Evolutionary conservation across 2,113 vertebrate species (phyloP).

Genomic region (Corydoras sp.): DNA sequence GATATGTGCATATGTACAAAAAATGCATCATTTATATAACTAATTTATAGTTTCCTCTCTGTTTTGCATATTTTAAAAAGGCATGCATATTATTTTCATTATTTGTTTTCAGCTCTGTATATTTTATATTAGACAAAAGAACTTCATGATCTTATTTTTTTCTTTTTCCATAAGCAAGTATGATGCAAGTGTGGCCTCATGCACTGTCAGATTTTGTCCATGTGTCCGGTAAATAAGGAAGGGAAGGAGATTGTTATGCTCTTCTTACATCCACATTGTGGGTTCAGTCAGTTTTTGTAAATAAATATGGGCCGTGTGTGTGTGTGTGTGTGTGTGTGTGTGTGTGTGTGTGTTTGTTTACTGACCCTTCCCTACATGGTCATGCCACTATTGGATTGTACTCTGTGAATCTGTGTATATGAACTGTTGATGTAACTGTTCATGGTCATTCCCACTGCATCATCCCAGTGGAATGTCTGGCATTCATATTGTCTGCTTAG

Average conservation of each 20-base stretch:
- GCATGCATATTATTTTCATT: too few relatives aligned
- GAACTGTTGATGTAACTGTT: not conserved
- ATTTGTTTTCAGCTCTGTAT: too few relatives aligned
- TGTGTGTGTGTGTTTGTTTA: conserved; percentile 1
- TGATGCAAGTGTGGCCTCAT: conserved; percentile 27
- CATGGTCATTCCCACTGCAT: conserved; percentile 28
- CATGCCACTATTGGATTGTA: not conserved
- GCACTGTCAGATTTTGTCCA: not conserved
- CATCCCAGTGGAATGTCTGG: conserved; percentile 31
- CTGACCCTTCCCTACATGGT: not conserved
- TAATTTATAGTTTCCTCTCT: too few relatives aligned
- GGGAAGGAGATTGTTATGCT: not conserved
- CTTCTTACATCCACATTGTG: not conserved
- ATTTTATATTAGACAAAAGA: too few relatives aligned
- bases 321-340: conserved; percentile 17
- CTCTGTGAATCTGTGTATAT: not conserved
- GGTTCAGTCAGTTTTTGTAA: not conserved
- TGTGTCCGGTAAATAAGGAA: conserved; percentile 5
- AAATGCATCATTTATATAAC: too few relatives aligned
- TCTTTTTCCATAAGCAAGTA: not conserved
- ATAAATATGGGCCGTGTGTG: not conserved
- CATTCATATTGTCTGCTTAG: conserved; percentile 16
- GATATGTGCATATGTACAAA: too few relatives aligned
- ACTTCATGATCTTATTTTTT: too few relatives aligned
- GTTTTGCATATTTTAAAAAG: too few relatives aligned